phyloP scores from a whole-genome alignment of 1,140 invertebrate genomes.

The Nymphalis io region DNA sequence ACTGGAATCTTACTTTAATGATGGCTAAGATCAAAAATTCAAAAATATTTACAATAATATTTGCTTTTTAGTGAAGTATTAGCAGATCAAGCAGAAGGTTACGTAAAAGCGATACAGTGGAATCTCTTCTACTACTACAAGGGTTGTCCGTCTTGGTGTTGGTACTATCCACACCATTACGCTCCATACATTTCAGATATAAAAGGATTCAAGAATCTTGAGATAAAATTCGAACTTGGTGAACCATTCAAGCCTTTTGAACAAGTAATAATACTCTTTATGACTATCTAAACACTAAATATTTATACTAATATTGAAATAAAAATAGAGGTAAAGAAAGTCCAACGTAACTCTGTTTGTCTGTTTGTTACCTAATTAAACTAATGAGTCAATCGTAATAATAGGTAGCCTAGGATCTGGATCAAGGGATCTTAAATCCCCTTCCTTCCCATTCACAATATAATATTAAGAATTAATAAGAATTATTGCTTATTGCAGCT shows the following conservation, averaged over 20 bases:
- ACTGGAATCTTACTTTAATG: no score
- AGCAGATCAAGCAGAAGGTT: slow-evolving; percentile 90
- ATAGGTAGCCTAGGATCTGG: no score
- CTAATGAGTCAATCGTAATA: no score
- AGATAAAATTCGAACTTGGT: slow-evolving; percentile 90
- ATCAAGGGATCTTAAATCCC: no score
- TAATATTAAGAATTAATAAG: not conserved
- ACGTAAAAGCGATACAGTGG: slow-evolving; percentile 97
- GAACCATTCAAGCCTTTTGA: slow-evolving; percentile 96
- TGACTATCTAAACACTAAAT: not conserved
- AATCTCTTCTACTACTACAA: slow-evolving; percentile 98
- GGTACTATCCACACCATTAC: slow-evolving; percentile 98
- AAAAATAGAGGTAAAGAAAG: no score
- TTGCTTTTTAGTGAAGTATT: slow-evolving; percentile 84
- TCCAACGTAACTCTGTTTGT: no score
- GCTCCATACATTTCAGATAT: slow-evolving; percentile 97
- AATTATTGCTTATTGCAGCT: slow-evolving; percentile 79
- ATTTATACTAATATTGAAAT: not conserved
- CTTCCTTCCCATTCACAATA: no score
- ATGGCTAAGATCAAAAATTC: no score
- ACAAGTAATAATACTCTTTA: slow-evolving; percentile 82
- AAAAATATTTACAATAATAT: not conserved
- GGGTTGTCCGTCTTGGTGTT: slow-evolving; percentile 97
- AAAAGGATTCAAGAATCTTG: slow-evolving; percentile 87
- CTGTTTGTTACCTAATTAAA: no score